phyloP scores from a whole-genome alignment of 2,797 vertebrate genomes.

The Cuculus canorus region DNA sequence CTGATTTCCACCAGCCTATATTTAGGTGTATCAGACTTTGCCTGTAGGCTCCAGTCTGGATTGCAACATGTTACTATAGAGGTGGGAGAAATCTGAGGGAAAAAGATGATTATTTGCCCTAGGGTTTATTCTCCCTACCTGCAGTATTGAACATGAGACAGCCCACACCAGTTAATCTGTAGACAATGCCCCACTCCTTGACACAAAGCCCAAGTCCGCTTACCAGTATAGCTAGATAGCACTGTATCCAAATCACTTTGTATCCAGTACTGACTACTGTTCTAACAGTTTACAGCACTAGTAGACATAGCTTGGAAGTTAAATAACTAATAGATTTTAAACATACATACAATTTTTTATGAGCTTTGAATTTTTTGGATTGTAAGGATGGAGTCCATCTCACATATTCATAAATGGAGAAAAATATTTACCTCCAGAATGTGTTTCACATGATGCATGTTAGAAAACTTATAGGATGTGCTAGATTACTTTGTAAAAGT shows the following conservation, averaged over 20 bases:
- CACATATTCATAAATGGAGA: background rate
- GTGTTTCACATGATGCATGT: background rate
- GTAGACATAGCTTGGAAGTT: background rate
- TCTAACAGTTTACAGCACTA: background rate
- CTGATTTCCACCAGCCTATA: background rate
- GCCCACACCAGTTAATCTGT: background rate
- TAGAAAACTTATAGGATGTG: background rate
- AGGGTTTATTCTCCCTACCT: background rate
- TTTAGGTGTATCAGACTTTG: background rate
- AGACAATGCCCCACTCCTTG: background rate
- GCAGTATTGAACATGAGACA: background rate
- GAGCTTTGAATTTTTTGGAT: background rate
- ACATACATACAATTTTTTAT: background rate
- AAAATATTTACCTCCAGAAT: background rate
- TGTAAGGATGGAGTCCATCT: background rate
- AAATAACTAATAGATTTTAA: background rate
- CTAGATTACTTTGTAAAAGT: background rate
- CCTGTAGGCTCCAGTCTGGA: background rate
- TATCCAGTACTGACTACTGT: background rate
- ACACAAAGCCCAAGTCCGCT: background rate
- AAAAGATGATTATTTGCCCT: background rate
- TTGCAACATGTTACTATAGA: background rate
- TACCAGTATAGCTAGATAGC: background rate
- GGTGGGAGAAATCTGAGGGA: background rate
- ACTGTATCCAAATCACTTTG: background rate